Percentiles rank a stretch among this genome's conserved stretches.
phyloP scores from a whole-genome alignment of 2,888 invertebrate species.

The Pterobdella sp. region DNA sequence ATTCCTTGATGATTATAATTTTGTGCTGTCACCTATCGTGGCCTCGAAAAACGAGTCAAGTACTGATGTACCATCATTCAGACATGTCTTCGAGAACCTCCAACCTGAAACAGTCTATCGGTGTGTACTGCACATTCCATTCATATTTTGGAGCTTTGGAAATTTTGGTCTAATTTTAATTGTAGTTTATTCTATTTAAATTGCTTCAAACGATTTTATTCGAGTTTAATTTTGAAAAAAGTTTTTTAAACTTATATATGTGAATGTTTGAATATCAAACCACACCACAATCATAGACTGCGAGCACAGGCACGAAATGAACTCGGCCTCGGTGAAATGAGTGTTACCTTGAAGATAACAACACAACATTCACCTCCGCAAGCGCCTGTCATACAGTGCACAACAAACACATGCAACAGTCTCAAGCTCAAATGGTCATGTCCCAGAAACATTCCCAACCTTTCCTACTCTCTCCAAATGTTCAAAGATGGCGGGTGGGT shows the following conservation, averaged over 20 bases:
- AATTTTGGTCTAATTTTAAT: too few relatives aligned
- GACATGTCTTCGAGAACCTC: constrained; percentile 62
- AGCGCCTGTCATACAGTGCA: constrained; percentile 69
- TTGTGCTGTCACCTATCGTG: constrained; percentile 29
- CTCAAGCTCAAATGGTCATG: constrained; percentile 74
- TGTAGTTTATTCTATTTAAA: too few relatives aligned
- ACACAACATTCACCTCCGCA: constrained; percentile 74
- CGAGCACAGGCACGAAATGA: constrained; percentile 78
- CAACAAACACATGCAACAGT: constrained; percentile 61
- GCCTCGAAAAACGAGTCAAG: neutral
- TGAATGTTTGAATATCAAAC: too few relatives aligned
- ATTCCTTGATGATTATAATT: constrained; percentile 55
- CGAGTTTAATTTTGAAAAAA: too few relatives aligned
- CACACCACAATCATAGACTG: too few relatives aligned
- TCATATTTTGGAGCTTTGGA: too few relatives aligned
- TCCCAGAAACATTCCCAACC: constrained; percentile 62
- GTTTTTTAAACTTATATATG: too few relatives aligned
- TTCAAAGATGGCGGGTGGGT: constrained; percentile 52
- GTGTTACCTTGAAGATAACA: constrained; percentile 62
- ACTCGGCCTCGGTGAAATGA: constrained; percentile 71
- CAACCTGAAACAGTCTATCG: constrained; percentile 69
- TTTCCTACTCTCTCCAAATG: constrained; percentile 76
- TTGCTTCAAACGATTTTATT: too few relatives aligned
- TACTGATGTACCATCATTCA: constrained; percentile 33
- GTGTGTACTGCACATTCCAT: too few relatives aligned